Base-by-base conservation (phyloP, 2,888 invertebrate species). In the Elaeidobius kamerunicus region DNA sequence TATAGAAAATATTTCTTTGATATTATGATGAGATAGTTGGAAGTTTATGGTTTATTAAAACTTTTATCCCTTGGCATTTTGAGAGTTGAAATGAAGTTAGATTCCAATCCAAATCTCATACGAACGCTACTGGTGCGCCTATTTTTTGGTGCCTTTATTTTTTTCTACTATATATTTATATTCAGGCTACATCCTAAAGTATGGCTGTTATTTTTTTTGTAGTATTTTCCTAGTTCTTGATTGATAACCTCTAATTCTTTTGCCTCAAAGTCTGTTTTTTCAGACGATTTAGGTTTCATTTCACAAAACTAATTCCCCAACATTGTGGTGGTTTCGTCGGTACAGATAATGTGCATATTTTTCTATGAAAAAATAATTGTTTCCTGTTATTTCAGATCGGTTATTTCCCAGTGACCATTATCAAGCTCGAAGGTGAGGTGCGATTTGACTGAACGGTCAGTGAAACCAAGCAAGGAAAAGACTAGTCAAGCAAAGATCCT, bases 321-420 rank as follows among this genome's bases (percentile, higher is more conserved):
- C n/a, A n/a, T 23, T 4, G 23, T 23, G 9, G 4, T 23, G 23
- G 9, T 23, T 23, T 23, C 23, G 9, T 9, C 9, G 23, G 23
- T 9, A 23, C 5, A 4, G 9, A 9, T 9, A 23, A 6, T 23
- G 4, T 23, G 23, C 23, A n/a, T n/a, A n/a, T n/a, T n/a, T n/a
- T 23, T 23, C 9, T 6, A 23, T 23, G 9, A 9, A 23, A 23
- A 23, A 23, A 23, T 23, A 9, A 23, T 23, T 9, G 23, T 9
- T 23, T 6, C 23, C 15, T 41, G 19, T 27, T 38, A 16, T 50
- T 41, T 14, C 35, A 48, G 44, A 30, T 82, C 64, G 91, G 90
- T 12, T 90, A 86, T 71, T 90, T 91, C 72, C 90, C 91, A 2
- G 86, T 86, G 69, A 84, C 84, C 60, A 88, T 85, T 73, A 88